A percentile compares a stretch with the other conserved stretches of the same genome.
These are phyloP conservation scores for Drosophila glabriapex DNA, from an alignment of 2,888 invertebrate species.

Conservation along the genomic window DNA sequence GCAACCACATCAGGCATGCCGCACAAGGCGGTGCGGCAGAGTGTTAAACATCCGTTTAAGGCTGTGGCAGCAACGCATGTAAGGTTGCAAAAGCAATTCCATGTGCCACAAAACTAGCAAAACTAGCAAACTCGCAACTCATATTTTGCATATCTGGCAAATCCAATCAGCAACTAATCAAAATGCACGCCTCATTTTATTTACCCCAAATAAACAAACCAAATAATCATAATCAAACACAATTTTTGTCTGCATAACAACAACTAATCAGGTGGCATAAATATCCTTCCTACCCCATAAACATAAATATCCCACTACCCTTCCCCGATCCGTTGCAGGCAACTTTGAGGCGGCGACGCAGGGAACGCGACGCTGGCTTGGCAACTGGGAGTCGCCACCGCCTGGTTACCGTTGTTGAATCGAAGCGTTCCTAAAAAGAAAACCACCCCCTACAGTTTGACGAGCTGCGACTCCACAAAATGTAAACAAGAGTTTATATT, in stretches of 20 bases:
- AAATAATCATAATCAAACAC: conserved; percentile 12
- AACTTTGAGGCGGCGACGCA: conserved; percentile 26
- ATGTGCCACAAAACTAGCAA: conserved; percentile 77
- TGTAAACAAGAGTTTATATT: background rate
- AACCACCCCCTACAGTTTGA: conserved; percentile 32
- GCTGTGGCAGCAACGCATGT: conserved; percentile 81
- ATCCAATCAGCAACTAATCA: conserved; percentile 15
- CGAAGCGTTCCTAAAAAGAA: conserved; percentile 61
- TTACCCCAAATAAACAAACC: conserved; percentile 70
- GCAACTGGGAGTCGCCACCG: conserved; percentile 45
- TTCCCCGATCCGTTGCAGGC: conserved; percentile 31
- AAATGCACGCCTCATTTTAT: conserved; percentile 50
- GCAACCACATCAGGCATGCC: conserved; percentile 14
- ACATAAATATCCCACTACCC: background rate
- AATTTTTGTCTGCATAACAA: conserved; percentile 17
- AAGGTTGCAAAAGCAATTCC: conserved; percentile 82
- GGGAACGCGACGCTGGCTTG: conserved; percentile 39
- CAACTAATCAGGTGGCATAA: conserved; percentile 61
- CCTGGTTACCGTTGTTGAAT: conserved; percentile 82
- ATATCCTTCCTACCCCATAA: conserved; percentile 7
- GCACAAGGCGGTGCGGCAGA: conserved; percentile 58
- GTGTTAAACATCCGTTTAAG: conserved; percentile 78
- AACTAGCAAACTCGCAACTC: conserved; percentile 17
- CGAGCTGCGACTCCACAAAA: background rate
- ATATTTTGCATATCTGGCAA: conserved; percentile 47